phyloP scores from a whole-genome alignment of 2,888 invertebrate genomes.

The Criorhina ranunculi region DNA sequence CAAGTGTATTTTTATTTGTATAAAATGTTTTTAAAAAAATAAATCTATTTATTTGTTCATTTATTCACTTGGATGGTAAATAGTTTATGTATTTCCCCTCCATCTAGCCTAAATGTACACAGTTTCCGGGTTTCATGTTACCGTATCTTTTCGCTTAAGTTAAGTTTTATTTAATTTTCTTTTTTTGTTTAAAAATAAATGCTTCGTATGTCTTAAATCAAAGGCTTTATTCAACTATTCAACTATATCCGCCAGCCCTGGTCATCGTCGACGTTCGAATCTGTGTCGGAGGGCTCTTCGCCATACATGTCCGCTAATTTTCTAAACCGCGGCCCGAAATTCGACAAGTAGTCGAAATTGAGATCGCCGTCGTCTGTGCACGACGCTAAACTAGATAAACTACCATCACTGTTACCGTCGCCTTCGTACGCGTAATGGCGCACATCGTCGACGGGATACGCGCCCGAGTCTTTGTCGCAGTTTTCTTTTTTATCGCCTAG shows the following conservation, averaged over 20 bases:
- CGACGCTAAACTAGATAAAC: slow-evolving; percentile 95
- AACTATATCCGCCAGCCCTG: slow-evolving; percentile 91
- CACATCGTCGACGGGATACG: slow-evolving; percentile 97
- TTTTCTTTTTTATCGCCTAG: slow-evolving; percentile 94
- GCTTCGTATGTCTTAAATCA: slow-evolving; percentile 44
- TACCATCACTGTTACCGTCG: slow-evolving; percentile 96
- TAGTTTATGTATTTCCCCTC: slow-evolving; percentile 64
- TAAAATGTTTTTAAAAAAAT: slow-evolving; percentile 55
- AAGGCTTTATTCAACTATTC: slow-evolving; percentile 42
- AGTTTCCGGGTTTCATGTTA: slow-evolving; percentile 29
- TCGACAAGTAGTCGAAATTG: slow-evolving; percentile 96
- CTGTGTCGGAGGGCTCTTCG: slow-evolving; percentile 93
- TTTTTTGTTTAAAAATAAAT: slow-evolving; percentile 37
- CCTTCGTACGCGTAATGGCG: slow-evolving; percentile 99
- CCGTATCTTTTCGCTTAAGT: slow-evolving; percentile 33
- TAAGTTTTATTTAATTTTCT: too few species aligned
- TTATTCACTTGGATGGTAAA: slow-evolving; percentile 62
- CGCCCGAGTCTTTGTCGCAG: slow-evolving; percentile 96
- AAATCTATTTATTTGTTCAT: slow-evolving; percentile 52
- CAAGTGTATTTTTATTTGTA: slow-evolving; percentile 42
- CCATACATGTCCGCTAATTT: slow-evolving; percentile 97
- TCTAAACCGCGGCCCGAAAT: slow-evolving; percentile 98
- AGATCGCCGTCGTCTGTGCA: slow-evolving; percentile 97
- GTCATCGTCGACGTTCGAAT: slow-evolving; percentile 90
- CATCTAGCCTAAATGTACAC: slow-evolving; percentile 64